phyloP scores from a whole-genome alignment of 2,797 vertebrate species.

The Sarcophilus harrisii region DNA sequence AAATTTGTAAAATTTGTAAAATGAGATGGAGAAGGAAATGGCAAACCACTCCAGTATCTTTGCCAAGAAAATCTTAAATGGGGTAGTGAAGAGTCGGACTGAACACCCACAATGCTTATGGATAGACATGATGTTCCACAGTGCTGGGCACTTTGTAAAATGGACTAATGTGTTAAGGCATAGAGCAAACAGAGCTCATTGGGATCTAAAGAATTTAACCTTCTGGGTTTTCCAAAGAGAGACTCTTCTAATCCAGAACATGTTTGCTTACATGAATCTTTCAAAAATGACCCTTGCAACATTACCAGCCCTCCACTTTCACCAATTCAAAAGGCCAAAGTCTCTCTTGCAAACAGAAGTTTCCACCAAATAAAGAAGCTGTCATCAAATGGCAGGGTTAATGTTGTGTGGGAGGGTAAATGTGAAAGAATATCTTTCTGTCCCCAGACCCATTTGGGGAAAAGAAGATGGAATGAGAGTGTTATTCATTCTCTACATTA shows the following conservation, averaged over 20 bases:
- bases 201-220: not conserved
- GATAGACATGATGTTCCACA: not conserved
- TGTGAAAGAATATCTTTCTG: conserved; percentile 59
- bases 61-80: not conserved
- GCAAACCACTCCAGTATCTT: not conserved
- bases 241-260: conserved; percentile 54
- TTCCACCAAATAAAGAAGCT: conserved; percentile 34
- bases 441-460: conserved; percentile 68
- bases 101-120: not conserved
- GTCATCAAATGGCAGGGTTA: conserved; percentile 66
- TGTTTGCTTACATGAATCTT: conserved; percentile 22
- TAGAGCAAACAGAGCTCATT: not conserved
- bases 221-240: not conserved
- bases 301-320: not conserved
- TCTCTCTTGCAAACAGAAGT: conserved; percentile 56
- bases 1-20: too few species aligned
- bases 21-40: not conserved
- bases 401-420: conserved; percentile 69
- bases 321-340: conserved; percentile 29
- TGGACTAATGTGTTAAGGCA: not conserved
- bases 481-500: conserved; percentile 46
- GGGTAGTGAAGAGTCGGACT: not conserved
- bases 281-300: not conserved
- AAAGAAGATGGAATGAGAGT: conserved; percentile 55
- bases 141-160: not conserved